phyloP scores from a whole-genome alignment of 2,888 invertebrate genomes.

The Sesia bembeciformis region DNA sequence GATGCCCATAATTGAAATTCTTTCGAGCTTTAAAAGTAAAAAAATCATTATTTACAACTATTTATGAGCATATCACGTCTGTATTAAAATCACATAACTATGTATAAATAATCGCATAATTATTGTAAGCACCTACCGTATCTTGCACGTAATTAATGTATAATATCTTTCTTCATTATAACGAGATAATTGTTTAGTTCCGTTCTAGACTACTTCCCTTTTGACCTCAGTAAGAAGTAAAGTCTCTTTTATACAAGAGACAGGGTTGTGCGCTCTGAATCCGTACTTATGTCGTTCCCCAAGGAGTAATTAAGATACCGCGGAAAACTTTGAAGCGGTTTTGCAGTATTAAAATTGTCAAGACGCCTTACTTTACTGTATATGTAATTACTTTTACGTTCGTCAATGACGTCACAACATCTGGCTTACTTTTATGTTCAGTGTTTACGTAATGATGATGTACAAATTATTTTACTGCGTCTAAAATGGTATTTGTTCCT shows the following conservation, averaged over 20 bases:
- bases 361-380: not conserved
- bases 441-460: not conserved
- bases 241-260: not conserved
- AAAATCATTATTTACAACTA: too few relatives aligned
- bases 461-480: not conserved
- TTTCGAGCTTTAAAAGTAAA: too few relatives aligned
- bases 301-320: conserved; percentile 4
- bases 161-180: not conserved
- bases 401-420: not conserved
- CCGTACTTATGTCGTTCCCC: not conserved
- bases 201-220: not conserved
- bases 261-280: not conserved
- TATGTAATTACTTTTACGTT: not conserved
- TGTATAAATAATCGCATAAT: too few relatives aligned
- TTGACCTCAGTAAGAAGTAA: not conserved
- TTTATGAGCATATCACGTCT: too few relatives aligned
- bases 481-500: too few relatives aligned
- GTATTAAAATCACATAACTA: too few relatives aligned
- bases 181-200: not conserved
- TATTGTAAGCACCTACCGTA: too few relatives aligned
- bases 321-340: conserved; percentile 15
- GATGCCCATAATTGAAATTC: too few relatives aligned
- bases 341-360: conserved; percentile 6
- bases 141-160: not conserved
- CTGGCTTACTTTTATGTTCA: not conserved